Percentiles rank a stretch among this genome's conserved stretches.
Evolutionary conservation across 2,797 vertebrate species (phyloP).

Genomic region (Prunella strophiata): DNA sequence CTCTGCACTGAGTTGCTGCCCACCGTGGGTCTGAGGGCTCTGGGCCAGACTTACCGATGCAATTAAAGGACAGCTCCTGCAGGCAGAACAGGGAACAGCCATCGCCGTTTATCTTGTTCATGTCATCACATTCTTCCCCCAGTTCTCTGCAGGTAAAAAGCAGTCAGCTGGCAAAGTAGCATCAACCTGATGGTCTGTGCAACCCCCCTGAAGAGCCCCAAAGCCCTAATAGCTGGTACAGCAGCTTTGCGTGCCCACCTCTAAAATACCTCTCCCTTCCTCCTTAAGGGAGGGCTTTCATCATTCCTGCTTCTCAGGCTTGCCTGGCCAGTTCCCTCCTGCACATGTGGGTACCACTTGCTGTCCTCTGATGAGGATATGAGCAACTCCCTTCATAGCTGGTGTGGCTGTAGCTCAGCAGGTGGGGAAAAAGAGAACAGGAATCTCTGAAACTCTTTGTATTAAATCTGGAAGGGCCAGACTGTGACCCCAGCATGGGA

Average conservation of each 20-base stretch:
- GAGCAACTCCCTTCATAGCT: conserved; percentile 57
- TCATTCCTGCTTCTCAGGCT: neutral
- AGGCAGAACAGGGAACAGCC: conserved; percentile 95
- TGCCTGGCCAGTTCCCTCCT: neutral
- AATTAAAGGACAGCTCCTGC: conserved; percentile 94
- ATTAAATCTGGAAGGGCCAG: conserved; percentile 37
- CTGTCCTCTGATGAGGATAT: conserved; percentile 52
- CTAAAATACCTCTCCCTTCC: neutral
- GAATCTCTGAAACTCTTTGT: conserved; percentile 44
- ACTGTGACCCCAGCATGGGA: neutral
- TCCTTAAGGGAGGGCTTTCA: neutral
- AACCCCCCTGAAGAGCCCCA: neutral
- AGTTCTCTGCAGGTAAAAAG: conserved; percentile 78
- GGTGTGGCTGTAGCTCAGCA: conserved; percentile 37
- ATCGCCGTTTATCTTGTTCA: conserved; percentile 92
- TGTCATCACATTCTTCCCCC: conserved; percentile 96
- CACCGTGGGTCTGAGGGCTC: neutral
- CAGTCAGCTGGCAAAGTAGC: neutral
- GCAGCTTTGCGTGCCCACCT: neutral
- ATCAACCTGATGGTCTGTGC: neutral
- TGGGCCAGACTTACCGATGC: conserved; percentile 85
- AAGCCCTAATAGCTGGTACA: neutral
- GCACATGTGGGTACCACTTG: conserved; percentile 54
- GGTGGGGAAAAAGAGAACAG: conserved; percentile 45
- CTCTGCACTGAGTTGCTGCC: neutral